Percentiles rank a stretch among this genome's conserved stretches.
Conservation (phyloP, 1,140 invertebrate genomes). For the Popillia japonica region DNA sequence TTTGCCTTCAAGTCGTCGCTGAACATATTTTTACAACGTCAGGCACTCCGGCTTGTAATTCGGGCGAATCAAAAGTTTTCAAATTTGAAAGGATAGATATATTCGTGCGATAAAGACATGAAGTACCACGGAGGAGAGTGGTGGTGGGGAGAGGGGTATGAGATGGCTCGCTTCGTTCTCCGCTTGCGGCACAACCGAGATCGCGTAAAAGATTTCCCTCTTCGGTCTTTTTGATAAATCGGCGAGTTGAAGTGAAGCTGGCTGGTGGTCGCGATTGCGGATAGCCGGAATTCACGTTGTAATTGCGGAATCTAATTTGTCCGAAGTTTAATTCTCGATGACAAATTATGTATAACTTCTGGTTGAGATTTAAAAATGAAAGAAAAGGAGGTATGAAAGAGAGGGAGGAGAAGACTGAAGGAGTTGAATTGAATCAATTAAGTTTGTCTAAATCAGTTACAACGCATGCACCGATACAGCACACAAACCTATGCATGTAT, state of each 20-base stretch:
- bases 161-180: background rate
- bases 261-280: background rate
- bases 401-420: background rate
- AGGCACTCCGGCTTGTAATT: background rate
- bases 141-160: too few species aligned
- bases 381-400: background rate
- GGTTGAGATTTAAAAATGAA: background rate
- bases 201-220: background rate
- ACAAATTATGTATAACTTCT: background rate
- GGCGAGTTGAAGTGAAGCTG: background rate
- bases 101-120: conserved; percentile 1
- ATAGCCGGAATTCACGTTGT: background rate
- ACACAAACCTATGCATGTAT: too few species aligned
- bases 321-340: background rate
- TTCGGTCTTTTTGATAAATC: background rate
- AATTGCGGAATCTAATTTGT: conserved; percentile 2
- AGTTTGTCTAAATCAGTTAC: too few species aligned
- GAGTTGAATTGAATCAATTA: background rate
- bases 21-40: background rate
- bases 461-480: too few species aligned
- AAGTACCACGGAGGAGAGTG: background rate
- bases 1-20: background rate
- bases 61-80: conserved; percentile 4
- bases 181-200: background rate
- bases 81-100: conserved; percentile 12